Evolutionary conservation across 1,140 invertebrate genomes (phyloP).

Genomic region (Drosophila pseudoananassae): DNA sequence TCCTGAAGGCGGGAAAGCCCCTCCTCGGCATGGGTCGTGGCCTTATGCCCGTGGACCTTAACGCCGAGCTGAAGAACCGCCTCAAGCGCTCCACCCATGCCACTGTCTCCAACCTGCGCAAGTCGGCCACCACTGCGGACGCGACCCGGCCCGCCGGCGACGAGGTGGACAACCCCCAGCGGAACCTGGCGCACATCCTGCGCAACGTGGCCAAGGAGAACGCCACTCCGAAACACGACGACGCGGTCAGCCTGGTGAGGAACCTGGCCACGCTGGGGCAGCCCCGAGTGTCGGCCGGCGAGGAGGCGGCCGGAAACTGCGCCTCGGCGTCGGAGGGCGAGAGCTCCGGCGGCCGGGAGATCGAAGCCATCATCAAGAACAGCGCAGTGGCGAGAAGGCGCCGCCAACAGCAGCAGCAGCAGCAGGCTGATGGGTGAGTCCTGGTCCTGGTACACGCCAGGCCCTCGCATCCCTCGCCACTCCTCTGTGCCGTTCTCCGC

Average conservation of each 20-base stretch:
- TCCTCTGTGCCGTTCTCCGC: conserved; percentile 22
- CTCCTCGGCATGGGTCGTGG: conserved; percentile 58
- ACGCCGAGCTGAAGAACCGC: conserved; percentile 80
- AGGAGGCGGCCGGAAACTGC: conserved; percentile 42
- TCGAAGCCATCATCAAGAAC: conserved; percentile 86
- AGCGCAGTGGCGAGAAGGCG: conserved; percentile 84
- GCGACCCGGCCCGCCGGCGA: conserved; percentile 38
- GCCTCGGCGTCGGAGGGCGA: conserved; percentile 85
- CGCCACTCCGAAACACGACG: conserved; percentile 67
- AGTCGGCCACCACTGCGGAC: conserved; percentile 73
- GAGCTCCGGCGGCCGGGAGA: conserved; percentile 86
- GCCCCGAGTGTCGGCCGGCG: conserved; percentile 29
- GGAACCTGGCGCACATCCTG: conserved; percentile 68
- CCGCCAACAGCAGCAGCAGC: conserved; percentile 60
- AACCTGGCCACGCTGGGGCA: conserved; percentile 70
- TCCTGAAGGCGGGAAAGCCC: conserved; percentile 85
- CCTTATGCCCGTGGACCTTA: conserved; percentile 80
- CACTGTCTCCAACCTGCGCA: conserved; percentile 75
- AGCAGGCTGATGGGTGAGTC: conserved; percentile 71
- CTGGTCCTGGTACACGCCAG: conserved; percentile 23
- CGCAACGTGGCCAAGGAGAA: conserved; percentile 73
- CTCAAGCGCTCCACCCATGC: conserved; percentile 78
- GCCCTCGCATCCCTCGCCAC: conserved; percentile 15
- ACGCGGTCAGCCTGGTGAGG: conserved; percentile 74
- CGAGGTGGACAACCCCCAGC: conserved; percentile 62